Percentiles rank a stretch among this genome's conserved stretches.
Conservation (phyloP, 2,797 vertebrate species). For the Hoplostethus mediterraneus region DNA sequence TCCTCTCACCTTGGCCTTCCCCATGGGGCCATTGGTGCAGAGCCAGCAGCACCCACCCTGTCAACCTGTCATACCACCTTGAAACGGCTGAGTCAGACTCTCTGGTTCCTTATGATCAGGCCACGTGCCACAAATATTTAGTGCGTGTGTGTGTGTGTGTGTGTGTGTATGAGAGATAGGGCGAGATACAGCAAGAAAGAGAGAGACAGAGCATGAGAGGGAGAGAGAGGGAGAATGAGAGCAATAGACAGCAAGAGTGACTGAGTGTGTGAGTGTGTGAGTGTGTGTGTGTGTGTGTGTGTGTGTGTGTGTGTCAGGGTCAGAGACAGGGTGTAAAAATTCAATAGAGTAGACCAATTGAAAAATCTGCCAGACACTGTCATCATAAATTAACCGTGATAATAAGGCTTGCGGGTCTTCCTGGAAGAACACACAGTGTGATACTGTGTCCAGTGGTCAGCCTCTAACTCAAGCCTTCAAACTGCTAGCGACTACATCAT, state of each 20-base stretch:
- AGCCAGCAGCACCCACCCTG: constrained; percentile 61
- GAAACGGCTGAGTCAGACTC: constrained; percentile 76
- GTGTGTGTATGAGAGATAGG: neutral
- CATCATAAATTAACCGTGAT: neutral
- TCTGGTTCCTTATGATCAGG: constrained; percentile 46
- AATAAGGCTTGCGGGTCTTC: constrained; percentile 6
- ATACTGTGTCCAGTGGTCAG: constrained; percentile 6
- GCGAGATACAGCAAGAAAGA: too few species aligned
- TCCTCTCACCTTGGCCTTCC: constrained; percentile 77
- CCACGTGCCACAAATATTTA: constrained; percentile 31
- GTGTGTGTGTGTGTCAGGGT: neutral
- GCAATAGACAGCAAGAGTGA: neutral
- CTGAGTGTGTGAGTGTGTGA: neutral
- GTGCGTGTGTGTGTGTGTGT: constrained; percentile 20
- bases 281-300: neutral
- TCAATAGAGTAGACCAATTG: neutral
- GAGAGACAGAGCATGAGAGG: too few species aligned
- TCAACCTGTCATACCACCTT: constrained; percentile 20
- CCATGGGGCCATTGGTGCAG: constrained; percentile 55
- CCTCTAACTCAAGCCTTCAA: neutral
- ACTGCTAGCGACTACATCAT: constrained; percentile 1
- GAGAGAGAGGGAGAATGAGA: too few species aligned
- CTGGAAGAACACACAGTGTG: neutral
- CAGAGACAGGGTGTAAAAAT: neutral
- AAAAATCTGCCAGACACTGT: too few species aligned